phyloP scores from a whole-genome alignment of 1,140 invertebrate species.

The Metopolophium dirhodum region DNA sequence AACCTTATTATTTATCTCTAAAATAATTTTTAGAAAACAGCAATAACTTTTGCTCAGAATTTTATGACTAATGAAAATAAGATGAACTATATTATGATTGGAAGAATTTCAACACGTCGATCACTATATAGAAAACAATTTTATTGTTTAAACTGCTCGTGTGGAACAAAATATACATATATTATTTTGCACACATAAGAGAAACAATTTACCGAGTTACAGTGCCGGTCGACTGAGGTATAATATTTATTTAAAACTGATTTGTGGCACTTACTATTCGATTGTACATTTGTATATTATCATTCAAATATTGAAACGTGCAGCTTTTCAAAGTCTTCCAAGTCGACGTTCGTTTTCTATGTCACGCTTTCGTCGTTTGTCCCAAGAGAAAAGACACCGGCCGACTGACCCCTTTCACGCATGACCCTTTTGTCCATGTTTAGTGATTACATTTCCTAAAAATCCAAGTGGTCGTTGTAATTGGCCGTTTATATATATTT shows the following conservation, averaged over 20 bases:
- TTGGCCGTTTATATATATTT: not conserved
- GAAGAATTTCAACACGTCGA: no score
- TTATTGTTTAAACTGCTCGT: not conserved
- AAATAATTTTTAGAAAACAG: not conserved
- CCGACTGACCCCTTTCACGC: not conserved
- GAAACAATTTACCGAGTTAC: not conserved
- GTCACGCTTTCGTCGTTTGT: not conserved
- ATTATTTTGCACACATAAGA: not conserved
- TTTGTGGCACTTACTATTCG: not conserved
- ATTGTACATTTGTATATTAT: not conserved
- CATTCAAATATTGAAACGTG: not conserved
- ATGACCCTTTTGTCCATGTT: not conserved
- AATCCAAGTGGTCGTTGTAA: conserved; percentile 36
- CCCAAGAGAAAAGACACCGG: not conserved
- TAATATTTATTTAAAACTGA: not conserved
- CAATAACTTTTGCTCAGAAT: not conserved
- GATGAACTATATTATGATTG: not conserved
- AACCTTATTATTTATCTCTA: not conserved
- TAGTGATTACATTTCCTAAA: conserved; percentile 25
- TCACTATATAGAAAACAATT: not conserved
- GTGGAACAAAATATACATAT: not conserved
- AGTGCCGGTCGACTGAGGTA: not conserved
- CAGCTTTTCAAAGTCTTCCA: not conserved
- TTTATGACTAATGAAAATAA: conserved; percentile 11
- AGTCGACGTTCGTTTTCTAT: not conserved